Base-by-base conservation (phyloP, 2,797 vertebrate species). In the Siniperca obscura region DNA sequence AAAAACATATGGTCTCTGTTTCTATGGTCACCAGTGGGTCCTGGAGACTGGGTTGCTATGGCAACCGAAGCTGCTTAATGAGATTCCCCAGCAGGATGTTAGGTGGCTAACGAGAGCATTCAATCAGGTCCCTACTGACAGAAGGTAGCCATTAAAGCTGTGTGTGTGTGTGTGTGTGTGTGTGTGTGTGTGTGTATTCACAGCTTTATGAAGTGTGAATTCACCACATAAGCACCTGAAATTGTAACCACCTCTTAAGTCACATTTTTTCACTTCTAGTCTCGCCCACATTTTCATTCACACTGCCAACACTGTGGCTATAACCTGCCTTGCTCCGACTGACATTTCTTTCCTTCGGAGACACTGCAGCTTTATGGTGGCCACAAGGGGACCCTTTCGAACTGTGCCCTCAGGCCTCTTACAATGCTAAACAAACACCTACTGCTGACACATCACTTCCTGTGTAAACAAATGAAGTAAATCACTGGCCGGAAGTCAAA, bases 61-160 rank as follows among this genome's bases (percentile, higher is more conserved):
- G 93, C 46, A 61, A 96, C 92, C 42, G 27, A 85, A 83, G 83
- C 90, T 89, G 57, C 87, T 83, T 94, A 94, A 95, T 95, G 94
- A 95, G 89, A 93, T 91, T 92, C 86, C 92, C 89, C 92, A 93
- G 92, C 90, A 93, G 92, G 92, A 86, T 87, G 92, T 89, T 86
- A 78, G 88, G 87, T 84, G 85, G 82, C 87, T 88, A 93, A 90
- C 80, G 48, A 87, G 89, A 87, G 85, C 70, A 59, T 92, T 94
- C 86, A 93, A 89, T 91, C 89, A 91, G 79, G 60, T 84, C 87
- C 80, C 85, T 27, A 19, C 80, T 89, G 91, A 90, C 90, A 88
- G 90, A 80, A 89, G 89, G 87, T 87, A 85, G 74, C 86, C 72
- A 89, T 88, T 89, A 82, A 40, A 87, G 76, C 53, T 74, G 12